Conservation (phyloP, 2,888 invertebrate genomes). For the Hofmannophila pseudospretella region DNA sequence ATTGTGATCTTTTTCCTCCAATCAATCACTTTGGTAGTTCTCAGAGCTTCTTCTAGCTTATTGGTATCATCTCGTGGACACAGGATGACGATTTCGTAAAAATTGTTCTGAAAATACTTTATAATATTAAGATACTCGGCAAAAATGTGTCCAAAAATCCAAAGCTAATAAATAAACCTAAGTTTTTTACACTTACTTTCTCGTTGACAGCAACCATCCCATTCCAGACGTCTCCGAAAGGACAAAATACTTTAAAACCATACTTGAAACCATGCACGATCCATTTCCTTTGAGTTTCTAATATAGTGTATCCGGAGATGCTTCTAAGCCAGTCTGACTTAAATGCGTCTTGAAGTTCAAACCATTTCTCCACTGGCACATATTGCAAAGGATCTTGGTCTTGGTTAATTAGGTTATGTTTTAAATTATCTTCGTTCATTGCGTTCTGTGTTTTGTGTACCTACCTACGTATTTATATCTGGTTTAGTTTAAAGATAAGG, state of each 20-base stretch:
- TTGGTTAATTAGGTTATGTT: too few species aligned
- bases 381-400: conserved; percentile 1
- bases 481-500: too few species aligned
- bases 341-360: conserved; percentile 29
- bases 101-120: conserved; percentile 26
- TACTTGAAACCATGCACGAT: conserved; percentile 30
- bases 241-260: conserved; percentile 53
- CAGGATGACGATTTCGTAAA: conserved; percentile 40
- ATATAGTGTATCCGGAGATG: conserved; percentile 41
- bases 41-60: conserved; percentile 36
- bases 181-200: conserved; percentile 43
- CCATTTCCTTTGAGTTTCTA: conserved; percentile 50
- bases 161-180: too few species aligned
- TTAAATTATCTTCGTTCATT: too few species aligned
- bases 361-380: conserved; percentile 33
- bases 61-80: conserved; percentile 33
- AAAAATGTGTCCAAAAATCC: too few species aligned
- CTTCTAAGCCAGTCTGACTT: conserved; percentile 40
- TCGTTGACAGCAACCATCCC: conserved; percentile 49
- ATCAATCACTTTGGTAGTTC: conserved; percentile 37
- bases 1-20: conserved; percentile 31
- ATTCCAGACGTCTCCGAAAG: conserved; percentile 46
- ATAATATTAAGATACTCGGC: too few species aligned
- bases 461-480: too few species aligned
- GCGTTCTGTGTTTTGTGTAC: too few species aligned